Percentiles rank a stretch among this genome's conserved stretches.
Evolutionary conservation across 2,888 invertebrate genomes (phyloP).

Genomic region (Rhopalosiphum nymphaeae): DNA sequence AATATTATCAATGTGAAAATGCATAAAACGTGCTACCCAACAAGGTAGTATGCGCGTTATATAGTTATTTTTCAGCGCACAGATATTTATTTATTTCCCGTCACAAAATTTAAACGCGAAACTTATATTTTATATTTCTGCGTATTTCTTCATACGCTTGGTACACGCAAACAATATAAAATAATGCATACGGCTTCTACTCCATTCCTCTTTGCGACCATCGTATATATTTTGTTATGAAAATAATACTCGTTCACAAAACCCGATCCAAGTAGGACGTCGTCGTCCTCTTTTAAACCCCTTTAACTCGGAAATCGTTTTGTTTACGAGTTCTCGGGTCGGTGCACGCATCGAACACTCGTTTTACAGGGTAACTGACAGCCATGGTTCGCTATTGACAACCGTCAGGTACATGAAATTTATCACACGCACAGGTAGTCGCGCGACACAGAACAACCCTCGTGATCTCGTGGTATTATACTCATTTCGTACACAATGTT

Average conservation of each 20-base stretch:
- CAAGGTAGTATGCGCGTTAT: neutral
- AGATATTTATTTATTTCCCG: neutral
- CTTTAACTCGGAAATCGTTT: conserved; percentile 13
- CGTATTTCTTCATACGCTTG: neutral
- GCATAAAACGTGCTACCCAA: neutral
- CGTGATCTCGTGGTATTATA: neutral
- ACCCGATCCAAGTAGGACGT: neutral
- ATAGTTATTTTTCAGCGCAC: neutral
- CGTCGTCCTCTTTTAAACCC: neutral
- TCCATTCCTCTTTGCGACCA: neutral
- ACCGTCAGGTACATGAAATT: neutral
- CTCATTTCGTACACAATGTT: neutral
- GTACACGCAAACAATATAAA: neutral
- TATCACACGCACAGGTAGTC: neutral
- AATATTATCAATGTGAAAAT: neutral
- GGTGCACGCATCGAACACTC: neutral
- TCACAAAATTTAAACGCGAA: neutral
- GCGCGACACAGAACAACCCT: neutral
- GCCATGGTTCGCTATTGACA: neutral
- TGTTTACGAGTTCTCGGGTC: neutral
- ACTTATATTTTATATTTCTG: neutral
- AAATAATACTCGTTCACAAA: neutral
- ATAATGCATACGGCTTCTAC: neutral
- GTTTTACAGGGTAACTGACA: neutral
- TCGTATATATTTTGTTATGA: neutral